phyloP scores from a whole-genome alignment of 2,113 vertebrate genomes.

The Chroicocephalus ridibundus region DNA sequence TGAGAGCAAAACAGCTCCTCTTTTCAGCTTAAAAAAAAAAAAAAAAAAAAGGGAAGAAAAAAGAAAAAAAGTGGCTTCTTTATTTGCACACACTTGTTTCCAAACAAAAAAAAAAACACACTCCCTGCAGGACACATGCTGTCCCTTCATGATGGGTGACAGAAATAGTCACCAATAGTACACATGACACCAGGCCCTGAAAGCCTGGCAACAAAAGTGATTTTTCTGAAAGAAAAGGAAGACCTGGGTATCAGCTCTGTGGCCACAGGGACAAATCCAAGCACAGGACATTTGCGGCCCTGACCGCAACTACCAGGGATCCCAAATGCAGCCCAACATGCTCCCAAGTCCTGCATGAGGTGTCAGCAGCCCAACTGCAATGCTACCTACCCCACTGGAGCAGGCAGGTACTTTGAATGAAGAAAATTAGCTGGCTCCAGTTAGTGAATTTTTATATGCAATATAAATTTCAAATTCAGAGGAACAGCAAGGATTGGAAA shows the following conservation, averaged over 20 bases:
- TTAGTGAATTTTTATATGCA: not conserved
- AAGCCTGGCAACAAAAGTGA: not conserved
- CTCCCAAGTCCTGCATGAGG: not conserved
- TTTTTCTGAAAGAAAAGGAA: not conserved
- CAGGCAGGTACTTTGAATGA: not conserved
- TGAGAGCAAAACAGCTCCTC: accelerated
- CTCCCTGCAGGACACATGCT: not conserved
- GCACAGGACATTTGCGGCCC: not conserved
- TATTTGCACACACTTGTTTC: not conserved
- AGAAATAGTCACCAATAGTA: not conserved
- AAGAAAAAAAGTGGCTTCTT: not conserved
- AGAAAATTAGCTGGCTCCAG: not conserved
- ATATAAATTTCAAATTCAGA: not conserved
- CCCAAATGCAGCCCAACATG: not conserved
- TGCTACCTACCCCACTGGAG: not conserved
- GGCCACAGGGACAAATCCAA: not conserved
- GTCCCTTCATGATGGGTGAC: accelerated
- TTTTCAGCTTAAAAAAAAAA: not conserved
- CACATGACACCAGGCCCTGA: not conserved
- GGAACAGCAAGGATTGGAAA: not conserved
- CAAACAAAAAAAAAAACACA: not conserved
- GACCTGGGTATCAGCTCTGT: not conserved
- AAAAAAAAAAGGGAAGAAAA: not conserved
- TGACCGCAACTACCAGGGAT: not conserved
- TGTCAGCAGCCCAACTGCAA: not conserved